Percentiles rank a stretch among this genome's conserved stretches.
phyloP scores from a whole-genome alignment of 2,797 vertebrate species.

The Columba guinea region DNA sequence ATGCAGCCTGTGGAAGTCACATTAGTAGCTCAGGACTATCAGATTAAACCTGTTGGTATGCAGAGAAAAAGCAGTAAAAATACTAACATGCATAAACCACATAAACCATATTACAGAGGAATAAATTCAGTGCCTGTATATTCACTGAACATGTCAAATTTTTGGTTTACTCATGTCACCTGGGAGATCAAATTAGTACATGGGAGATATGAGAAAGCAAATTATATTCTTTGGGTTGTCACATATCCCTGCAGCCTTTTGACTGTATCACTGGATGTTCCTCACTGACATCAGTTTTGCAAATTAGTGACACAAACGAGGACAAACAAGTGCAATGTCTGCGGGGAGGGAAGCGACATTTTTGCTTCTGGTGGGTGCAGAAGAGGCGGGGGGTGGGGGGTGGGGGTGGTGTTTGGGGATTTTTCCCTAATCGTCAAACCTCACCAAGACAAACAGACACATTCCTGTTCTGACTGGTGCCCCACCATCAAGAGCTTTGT shows the following conservation, averaged over 20 bases:
- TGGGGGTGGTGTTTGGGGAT: fast-evolving
- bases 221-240: background rate
- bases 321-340: fast-evolving
- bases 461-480: background rate
- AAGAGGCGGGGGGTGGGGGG: fast-evolving
- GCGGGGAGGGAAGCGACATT: background rate
- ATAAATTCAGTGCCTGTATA: background rate
- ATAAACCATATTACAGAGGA: background rate
- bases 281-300: background rate
- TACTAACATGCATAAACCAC: background rate
- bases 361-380: background rate
- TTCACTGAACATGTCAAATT: background rate
- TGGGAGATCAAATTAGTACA: background rate
- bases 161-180: background rate
- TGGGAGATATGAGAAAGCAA: background rate
- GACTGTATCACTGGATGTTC: background rate
- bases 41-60: background rate
- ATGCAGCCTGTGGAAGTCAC: background rate
- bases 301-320: background rate
- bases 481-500: background rate
- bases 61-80: background rate
- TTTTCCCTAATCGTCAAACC: background rate
- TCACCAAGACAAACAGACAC: background rate
- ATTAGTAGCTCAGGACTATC: background rate
- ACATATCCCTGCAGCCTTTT: background rate